Evolutionary conservation across 2,797 vertebrate species (phyloP), one percentile per base, ranked within the genome.

Genomic region (Chromis chromis): DNA sequence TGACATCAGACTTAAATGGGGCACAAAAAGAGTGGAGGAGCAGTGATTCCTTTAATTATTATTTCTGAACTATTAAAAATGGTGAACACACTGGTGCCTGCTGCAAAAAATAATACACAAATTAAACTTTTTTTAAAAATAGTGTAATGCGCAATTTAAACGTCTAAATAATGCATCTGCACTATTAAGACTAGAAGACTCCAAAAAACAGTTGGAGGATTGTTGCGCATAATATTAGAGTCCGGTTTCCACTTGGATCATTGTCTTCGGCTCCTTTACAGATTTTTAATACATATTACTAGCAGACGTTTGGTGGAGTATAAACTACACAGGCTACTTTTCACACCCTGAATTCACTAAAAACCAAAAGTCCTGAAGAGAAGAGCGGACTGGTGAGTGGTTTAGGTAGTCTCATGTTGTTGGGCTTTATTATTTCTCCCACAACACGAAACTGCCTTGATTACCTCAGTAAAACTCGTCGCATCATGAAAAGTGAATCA

Each of bases 391-490:
- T 97, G 96, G 91, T 93, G 94, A 94, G 96, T 97, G 96, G 95
- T 97, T 97, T 97, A 98, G 97, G 97, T 98, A 98, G 96, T 98
- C 96, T 97, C 96, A 96, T 98, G 96, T 98, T 98, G 96, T 97
- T 98, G 96, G 96, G 96, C 95, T 97, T 88, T 95, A 46, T 94
- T 87, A 75, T 94, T 87, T 95, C 94, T 95, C 95, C 96, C 96
- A 96, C 96, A 97, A 97, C 97, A 97, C 89, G 95, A 97, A 96
- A 97, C 97, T 97, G 96, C 95, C 96, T 97, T 97, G 95, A 98
- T 97, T 96, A 96, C 97, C 96, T 96, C 96, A 91, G 91, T 90
- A 89, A 91, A 91, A 90, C 56, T 88, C 86, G 69, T 89, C 86
- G 74, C 78, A 84, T 76, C 81, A 21, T 76, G 80, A 82, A 63